Evolutionary conservation across 2,797 vertebrate species (phyloP), one percentile per base, ranked within the genome.

Genomic region (Leptoclinus maculatus): DNA sequence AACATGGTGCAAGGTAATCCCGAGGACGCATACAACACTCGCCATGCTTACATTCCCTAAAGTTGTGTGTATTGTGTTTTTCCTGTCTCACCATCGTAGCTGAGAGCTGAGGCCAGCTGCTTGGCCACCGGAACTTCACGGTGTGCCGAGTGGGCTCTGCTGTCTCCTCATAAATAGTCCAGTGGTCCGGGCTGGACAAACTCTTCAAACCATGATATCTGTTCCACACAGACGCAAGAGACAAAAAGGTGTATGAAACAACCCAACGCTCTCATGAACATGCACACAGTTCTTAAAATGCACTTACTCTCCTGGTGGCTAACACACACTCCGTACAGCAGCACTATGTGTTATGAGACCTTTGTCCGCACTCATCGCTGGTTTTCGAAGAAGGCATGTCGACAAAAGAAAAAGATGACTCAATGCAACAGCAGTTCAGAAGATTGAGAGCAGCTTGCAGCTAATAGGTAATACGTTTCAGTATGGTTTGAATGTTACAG

Each of bases 181-280:
- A 99, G 91, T 0, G 98, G 97, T 11, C 98, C 98, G 1, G 92
- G 95, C 65, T 99, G 96, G 43, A 99, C 97, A 84, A 95, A 97
- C 92, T 99, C 98, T 83, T 99, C 98, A 43, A 43, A 99, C 98
- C 97, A 99, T 99, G 90, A 99, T 99, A 83, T 99, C 98, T 97
- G 43, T 43, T 64, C 32, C 38, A 32, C 56, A 65, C 49, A 66
- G 59, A 66, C 58, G 83, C 32, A 51, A 66, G 10, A 80, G 13
- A 59, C 14, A 41, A 25, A 39, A 34, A 34, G 14, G 45, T 16
- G 32, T 25, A 3, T 69, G 17, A 54, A 63, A 74, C 4, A 39
- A 11, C 7, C 36, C 21, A 27, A 36, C 36, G 59, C 13, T 41
- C 5, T 56, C 27, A 58, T 3, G 14, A 41, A 65, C 19, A 41